Conservation (phyloP, 1,140 invertebrate species). For the Goniozus legneri region DNA sequence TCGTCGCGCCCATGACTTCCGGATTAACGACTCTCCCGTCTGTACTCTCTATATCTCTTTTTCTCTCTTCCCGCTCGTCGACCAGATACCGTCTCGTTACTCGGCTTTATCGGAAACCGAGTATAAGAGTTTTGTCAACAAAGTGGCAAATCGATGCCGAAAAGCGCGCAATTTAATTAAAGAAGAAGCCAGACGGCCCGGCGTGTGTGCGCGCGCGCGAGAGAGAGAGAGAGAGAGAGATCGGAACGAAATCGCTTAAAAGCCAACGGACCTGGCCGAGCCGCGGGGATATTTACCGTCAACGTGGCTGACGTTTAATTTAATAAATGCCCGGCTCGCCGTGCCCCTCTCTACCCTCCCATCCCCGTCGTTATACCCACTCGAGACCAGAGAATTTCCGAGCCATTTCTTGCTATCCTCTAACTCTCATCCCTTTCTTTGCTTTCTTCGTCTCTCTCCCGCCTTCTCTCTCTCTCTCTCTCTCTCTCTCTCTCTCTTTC, state of each 20-base stretch:
- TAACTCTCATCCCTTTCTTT: too few species aligned
- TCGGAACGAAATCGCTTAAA: constrained; percentile 13
- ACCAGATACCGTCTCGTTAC: constrained; percentile 9
- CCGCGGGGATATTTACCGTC: constrained; percentile 22
- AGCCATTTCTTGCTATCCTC: constrained; percentile 21
- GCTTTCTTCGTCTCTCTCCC: background rate
- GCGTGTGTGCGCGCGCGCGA: too few species aligned
- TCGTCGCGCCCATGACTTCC: too few species aligned
- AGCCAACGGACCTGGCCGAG: constrained; percentile 14
- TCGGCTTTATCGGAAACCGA: too few species aligned
- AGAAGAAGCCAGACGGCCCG: too few species aligned
- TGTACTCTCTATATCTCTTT: constrained; percentile 31
- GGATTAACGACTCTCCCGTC: too few species aligned
- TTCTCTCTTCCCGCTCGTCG: constrained; percentile 23
- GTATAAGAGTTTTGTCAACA: background rate
- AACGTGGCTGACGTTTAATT: constrained; percentile 28
- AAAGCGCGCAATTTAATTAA: too few species aligned
- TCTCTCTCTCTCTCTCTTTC: background rate
- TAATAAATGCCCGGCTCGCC: constrained; percentile 24
- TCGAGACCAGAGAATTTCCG: constrained; percentile 13
- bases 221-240: too few species aligned
- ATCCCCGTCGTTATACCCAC: constrained; percentile 2
- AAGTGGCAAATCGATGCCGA: too few species aligned
- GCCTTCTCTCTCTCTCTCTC: background rate
- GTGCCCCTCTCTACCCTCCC: constrained; percentile 11